A percentile compares a stretch with the other conserved stretches of the same genome.
Evolutionary conservation across 2,113 vertebrate genomes (phyloP).

Genomic region (Origma solitaria): DNA sequence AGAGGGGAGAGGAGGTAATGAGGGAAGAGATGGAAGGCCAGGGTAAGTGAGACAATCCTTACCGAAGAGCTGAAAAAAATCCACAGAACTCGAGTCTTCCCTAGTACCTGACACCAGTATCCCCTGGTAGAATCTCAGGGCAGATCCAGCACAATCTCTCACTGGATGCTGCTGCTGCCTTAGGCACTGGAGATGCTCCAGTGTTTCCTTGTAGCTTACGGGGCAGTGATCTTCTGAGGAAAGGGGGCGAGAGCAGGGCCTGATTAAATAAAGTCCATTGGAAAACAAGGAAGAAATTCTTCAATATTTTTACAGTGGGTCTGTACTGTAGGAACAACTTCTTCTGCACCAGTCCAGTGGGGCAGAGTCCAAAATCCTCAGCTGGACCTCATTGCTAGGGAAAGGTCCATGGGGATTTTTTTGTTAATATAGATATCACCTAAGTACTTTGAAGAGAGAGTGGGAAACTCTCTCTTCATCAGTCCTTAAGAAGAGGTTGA

Average conservation of each 20-base stretch:
- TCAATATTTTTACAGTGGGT: neutral
- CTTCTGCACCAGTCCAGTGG: neutral
- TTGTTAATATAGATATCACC: neutral
- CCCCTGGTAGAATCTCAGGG: neutral
- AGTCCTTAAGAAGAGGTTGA: neutral
- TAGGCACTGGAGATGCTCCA: neutral
- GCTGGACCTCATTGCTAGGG: neutral
- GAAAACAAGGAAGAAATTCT: neutral
- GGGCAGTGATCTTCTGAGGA: neutral
- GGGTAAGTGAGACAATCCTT: rapidly evolving
- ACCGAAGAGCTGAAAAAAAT: neutral
- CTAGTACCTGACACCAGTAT: neutral
- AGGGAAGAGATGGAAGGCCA: neutral
- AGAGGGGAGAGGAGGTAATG: neutral
- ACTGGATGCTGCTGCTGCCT: neutral
- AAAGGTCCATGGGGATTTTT: neutral
- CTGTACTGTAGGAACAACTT: neutral
- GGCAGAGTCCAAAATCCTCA: neutral
- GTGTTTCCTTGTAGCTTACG: neutral
- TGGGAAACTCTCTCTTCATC: neutral
- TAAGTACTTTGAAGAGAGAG: neutral
- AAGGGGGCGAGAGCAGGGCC: rapidly evolving
- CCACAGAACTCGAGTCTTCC: neutral
- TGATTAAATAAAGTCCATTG: neutral
- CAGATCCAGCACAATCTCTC: neutral